These are phyloP conservation scores for Axea sp. DNA, from an alignment of 2,888 invertebrate genomes.

Conservation along the genomic window DNA sequence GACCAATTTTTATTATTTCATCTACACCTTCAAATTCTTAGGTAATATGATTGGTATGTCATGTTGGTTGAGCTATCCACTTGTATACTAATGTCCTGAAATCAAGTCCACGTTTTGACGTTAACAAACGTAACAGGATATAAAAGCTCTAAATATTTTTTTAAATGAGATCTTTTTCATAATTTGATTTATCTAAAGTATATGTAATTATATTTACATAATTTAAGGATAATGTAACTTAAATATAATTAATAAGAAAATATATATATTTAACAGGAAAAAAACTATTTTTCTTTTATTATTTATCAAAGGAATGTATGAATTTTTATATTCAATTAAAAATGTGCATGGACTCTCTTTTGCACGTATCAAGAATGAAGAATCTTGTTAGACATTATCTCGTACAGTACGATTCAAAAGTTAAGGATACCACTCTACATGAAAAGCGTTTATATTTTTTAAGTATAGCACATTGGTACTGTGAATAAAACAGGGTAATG, in stretches of 20 bases:
- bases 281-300: background rate
- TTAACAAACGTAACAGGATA: constrained; percentile 3
- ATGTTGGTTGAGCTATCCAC: constrained; percentile 16
- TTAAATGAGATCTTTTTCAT: too few relatives aligned
- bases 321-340: constrained; percentile 29
- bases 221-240: too few relatives aligned
- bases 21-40: constrained; percentile 37
- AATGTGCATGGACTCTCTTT: constrained; percentile 17
- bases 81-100: constrained; percentile 48
- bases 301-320: constrained; percentile 21
- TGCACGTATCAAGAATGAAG: constrained; percentile 46
- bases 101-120: constrained; percentile 14
- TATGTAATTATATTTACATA: too few relatives aligned
- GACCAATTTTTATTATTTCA: too few relatives aligned
- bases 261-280: too few relatives aligned
- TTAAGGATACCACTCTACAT: constrained; percentile 49
- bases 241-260: too few relatives aligned
- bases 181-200: too few relatives aligned
- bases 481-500: constrained; percentile 54
- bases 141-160: background rate
- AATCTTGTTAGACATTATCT: constrained; percentile 59
- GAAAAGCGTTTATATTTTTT: constrained; percentile 55
- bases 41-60: constrained; percentile 53
- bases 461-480: constrained; percentile 34
- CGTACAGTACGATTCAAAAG: constrained; percentile 44